Evolutionary conservation across 2,113 vertebrate species (phyloP), one percentile per base, ranked within the genome.

Genomic region (Aldabrachelys gigantea): DNA sequence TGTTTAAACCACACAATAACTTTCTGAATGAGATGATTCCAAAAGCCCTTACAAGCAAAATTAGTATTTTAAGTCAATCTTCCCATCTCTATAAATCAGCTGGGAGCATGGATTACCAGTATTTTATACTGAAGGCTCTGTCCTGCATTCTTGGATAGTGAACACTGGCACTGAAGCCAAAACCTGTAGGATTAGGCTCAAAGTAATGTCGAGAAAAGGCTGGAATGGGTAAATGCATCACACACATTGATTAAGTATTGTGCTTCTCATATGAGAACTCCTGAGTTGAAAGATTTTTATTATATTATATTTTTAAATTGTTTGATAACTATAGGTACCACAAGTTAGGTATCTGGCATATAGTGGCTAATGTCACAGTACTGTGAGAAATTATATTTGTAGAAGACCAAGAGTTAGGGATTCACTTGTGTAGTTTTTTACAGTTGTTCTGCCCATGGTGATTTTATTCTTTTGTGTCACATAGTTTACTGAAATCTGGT

Each of bases 1-100:
- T 80, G 2, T 2, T 85, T 91, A 91, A 93, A 79, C 25, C 17
- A 25, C 80, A 0, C 82, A 88, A 87, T 25, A 6, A 22, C 93
- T 96, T 93, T 88, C 29, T 91, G 83, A 79, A 72, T 50, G 79
- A 79, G 19, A 81, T 94, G 84, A n/a, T 85, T 79, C 91, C 41
- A 78, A 16, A 57, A 78, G 35, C 35, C 82, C 7, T 80, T 94
- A 25, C 1, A 80, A 62, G 41, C 29, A 69, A 52, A 92, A 93
- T 82, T 84, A 53, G 89, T 52, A 49, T 49, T 90, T 82, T 14
- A 83, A 75, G 35, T 89, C 41, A 16, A 11, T 35, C 24, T 93
- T 94, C 41, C 91, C 17, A 25, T 53, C 89, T 16, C 27, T 86
- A 4, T 50, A 10, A 87, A 57, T 59, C 83, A 90, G 22, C 0